Percentiles rank a stretch among this genome's conserved stretches.
phyloP scores from a whole-genome alignment of 2,797 vertebrate genomes.

The Sebastes trivittatus region DNA sequence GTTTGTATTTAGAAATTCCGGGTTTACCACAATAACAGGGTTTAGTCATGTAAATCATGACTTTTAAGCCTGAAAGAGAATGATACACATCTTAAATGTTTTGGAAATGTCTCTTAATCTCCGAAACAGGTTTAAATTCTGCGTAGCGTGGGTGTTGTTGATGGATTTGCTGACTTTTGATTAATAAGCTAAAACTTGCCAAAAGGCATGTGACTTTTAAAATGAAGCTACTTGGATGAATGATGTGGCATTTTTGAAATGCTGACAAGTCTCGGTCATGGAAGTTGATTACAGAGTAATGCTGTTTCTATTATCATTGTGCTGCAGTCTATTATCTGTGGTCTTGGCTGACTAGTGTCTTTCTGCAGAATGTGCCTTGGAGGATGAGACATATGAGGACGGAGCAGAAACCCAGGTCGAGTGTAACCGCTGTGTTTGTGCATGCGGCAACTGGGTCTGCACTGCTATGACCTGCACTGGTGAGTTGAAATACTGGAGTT shows the following conservation, averaged over 20 bases:
- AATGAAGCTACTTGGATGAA: background rate
- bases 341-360: slow-evolving; percentile 3
- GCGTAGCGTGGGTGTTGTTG: background rate
- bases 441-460: slow-evolving; percentile 99
- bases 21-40: background rate
- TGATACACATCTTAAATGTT: background rate
- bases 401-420: slow-evolving; percentile 97
- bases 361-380: slow-evolving; percentile 91
- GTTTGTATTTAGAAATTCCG: background rate
- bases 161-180: slow-evolving; percentile 12
- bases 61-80: background rate
- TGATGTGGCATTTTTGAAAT: slow-evolving; percentile 16
- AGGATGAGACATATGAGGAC: slow-evolving; percentile 94
- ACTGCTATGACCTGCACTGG: slow-evolving; percentile 97
- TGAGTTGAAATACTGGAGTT: slow-evolving; percentile 55
- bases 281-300: background rate
- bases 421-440: slow-evolving; percentile 97
- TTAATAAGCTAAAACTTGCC: slow-evolving; percentile 4
- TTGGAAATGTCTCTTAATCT: background rate
- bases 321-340: slow-evolving; percentile 1
- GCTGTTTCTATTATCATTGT: slow-evolving; percentile 4
- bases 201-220: background rate
- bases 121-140: background rate
- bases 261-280: slow-evolving; percentile 13
- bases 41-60: background rate